phyloP scores from a whole-genome alignment of 2,888 invertebrate species.

The Poecilobothrus nobilitatus region DNA sequence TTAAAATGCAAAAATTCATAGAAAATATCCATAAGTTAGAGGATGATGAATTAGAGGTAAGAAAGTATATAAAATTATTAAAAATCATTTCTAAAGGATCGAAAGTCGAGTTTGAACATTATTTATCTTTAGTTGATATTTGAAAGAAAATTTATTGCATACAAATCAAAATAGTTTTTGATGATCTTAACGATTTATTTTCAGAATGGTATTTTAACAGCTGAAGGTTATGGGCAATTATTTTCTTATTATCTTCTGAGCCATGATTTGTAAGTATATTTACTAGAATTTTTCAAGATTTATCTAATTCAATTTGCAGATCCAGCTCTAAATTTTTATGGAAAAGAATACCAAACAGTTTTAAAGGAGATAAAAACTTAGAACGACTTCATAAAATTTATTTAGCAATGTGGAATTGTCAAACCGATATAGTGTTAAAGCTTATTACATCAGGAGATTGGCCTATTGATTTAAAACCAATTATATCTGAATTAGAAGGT shows the following conservation, averaged over 20 bases:
- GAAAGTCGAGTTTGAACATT: no score
- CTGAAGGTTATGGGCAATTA: background rate
- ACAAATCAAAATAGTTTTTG: no score
- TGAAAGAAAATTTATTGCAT: no score
- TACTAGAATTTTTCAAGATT: no score
- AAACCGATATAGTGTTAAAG: slow-evolving; percentile 71
- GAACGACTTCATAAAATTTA: slow-evolving; percentile 73
- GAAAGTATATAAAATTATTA: background rate
- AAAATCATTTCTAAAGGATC: no score
- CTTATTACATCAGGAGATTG: slow-evolving; percentile 62
- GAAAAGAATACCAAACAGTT: slow-evolving; percentile 75
- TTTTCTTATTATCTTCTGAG: background rate
- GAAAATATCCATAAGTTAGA: background rate
- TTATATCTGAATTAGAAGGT: slow-evolving; percentile 78
- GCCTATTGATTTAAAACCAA: slow-evolving; percentile 68
- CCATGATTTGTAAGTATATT: background rate
- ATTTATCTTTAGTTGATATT: no score
- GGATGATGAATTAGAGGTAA: background rate
- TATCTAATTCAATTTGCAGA: slow-evolving; percentile 45
- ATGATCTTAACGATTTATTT: background rate
- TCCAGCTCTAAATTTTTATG: slow-evolving; percentile 87
- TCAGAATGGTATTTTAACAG: background rate
- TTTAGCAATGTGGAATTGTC: slow-evolving; percentile 76
- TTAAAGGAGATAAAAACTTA: slow-evolving; percentile 68
- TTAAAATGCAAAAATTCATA: background rate